These are phyloP conservation scores for Erinaceus europaeus DNA, from an alignment of 2,113 vertebrate genomes.

Conservation along the genomic window DNA sequence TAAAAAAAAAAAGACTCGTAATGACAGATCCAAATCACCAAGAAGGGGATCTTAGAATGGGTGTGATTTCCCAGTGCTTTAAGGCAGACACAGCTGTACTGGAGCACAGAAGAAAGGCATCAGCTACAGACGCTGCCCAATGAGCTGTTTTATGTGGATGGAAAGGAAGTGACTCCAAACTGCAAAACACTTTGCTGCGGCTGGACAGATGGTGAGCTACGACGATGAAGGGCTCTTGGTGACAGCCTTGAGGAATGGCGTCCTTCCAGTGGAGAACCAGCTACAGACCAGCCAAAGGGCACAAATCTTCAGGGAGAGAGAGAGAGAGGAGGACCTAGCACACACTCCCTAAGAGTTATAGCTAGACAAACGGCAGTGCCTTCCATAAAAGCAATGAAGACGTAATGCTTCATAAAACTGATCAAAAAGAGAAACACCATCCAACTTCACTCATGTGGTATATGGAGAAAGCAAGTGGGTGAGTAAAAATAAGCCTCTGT, in stretches of 20 bases:
- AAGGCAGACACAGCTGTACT: background rate
- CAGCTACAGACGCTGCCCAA: background rate
- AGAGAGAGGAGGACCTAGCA: background rate
- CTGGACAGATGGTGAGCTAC: background rate
- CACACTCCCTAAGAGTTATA: background rate
- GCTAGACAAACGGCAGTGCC: background rate
- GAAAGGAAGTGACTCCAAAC: background rate
- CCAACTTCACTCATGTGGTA: too few relatives aligned
- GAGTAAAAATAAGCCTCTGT: too few relatives aligned
- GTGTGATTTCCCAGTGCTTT: background rate
- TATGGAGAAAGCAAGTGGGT: too few relatives aligned
- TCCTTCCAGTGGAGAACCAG: background rate
- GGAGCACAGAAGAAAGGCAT: too few relatives aligned
- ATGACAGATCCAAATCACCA: background rate
- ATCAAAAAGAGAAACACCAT: too few relatives aligned
- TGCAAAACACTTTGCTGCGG: too few relatives aligned
- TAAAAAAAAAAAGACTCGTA: too few relatives aligned
- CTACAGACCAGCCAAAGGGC: background rate
- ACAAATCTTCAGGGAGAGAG: background rate
- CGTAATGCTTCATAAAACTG: background rate
- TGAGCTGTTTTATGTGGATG: background rate
- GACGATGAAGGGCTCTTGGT: background rate
- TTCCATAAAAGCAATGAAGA: background rate
- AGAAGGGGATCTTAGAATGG: background rate
- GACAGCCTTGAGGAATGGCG: background rate